Percentiles rank a stretch among this genome's conserved stretches.
Conservation (phyloP, 2,888 invertebrate genomes). For the Amphipoea oculea region DNA sequence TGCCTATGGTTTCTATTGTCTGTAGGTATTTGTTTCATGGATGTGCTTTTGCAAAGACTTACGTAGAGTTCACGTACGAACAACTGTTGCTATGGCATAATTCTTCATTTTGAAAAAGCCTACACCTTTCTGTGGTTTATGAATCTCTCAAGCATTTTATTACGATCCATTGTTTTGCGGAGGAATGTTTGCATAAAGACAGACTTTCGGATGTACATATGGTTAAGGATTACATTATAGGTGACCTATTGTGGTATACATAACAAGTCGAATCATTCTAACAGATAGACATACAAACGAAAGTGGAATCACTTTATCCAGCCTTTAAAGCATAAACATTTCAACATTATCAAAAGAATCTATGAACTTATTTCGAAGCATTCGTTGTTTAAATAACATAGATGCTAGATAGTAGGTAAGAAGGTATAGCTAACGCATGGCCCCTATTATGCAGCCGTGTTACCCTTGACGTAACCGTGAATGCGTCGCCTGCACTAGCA, state of each 20-base stretch:
- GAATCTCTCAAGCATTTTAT: conserved; percentile 1
- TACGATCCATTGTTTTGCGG: background rate
- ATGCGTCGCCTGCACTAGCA: conserved; percentile 69
- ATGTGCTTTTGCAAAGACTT: background rate
- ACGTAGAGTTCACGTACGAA: background rate
- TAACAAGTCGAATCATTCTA: background rate
- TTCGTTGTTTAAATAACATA: conserved; percentile 35
- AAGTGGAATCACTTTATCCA: background rate
- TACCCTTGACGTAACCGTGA: conserved; percentile 77
- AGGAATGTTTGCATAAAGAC: background rate
- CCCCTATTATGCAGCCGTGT: conserved; percentile 59
- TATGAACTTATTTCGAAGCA: conserved; percentile 15
- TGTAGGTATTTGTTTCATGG: background rate
- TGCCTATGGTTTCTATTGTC: background rate
- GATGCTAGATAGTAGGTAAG: conserved; percentile 11
- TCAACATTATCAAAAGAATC: background rate
- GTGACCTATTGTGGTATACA: background rate
- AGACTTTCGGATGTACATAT: background rate
- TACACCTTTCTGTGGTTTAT: background rate
- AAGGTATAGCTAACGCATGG: conserved; percentile 20
- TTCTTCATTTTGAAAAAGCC: background rate
- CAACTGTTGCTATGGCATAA: background rate
- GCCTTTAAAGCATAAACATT: background rate
- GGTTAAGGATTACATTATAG: background rate
- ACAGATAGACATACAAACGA: background rate